phyloP scores from a whole-genome alignment of 2,797 vertebrate species.

The Diceros bicornis region DNA sequence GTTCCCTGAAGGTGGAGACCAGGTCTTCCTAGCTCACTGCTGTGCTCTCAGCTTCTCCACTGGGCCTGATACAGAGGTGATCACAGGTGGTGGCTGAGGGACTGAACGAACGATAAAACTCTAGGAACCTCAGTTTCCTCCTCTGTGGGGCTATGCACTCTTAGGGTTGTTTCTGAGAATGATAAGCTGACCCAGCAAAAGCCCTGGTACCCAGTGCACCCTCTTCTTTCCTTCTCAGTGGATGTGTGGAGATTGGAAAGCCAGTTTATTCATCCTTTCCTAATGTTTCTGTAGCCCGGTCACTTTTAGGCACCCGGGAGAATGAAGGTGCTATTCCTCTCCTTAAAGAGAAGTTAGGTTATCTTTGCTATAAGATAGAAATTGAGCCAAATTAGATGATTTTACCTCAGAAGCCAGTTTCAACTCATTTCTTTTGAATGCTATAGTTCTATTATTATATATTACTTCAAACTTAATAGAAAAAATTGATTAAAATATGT shows the following conservation, averaged over 20 bases:
- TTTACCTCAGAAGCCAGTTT: slow-evolving; percentile 75
- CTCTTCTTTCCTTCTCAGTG: background rate
- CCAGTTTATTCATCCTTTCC: background rate
- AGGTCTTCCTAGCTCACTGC: background rate
- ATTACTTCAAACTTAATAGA: slow-evolving; percentile 85
- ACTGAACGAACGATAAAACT: background rate
- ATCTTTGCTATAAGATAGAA: slow-evolving; percentile 61
- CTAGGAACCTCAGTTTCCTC: background rate
- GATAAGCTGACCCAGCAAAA: background rate
- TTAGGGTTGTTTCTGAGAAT: background rate
- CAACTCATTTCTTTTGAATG: slow-evolving; percentile 68
- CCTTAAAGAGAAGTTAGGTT: slow-evolving; percentile 42
- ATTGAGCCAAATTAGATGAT: slow-evolving; percentile 80
- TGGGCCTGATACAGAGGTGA: background rate
- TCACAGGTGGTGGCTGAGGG: background rate
- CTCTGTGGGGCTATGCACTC: background rate
- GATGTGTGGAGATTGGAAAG: background rate
- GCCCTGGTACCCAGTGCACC: background rate
- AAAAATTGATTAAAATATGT: slow-evolving; percentile 86
- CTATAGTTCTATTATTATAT: slow-evolving; percentile 79
- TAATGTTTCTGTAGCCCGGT: background rate
- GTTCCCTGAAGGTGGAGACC: background rate
- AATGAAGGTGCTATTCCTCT: background rate
- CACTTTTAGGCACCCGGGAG: background rate
- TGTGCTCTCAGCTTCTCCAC: too few species aligned